A percentile compares a stretch with the other conserved stretches of the same genome.
Evolutionary conservation across 2,113 vertebrate species (phyloP).

Genomic region (Egretta garzetta): DNA sequence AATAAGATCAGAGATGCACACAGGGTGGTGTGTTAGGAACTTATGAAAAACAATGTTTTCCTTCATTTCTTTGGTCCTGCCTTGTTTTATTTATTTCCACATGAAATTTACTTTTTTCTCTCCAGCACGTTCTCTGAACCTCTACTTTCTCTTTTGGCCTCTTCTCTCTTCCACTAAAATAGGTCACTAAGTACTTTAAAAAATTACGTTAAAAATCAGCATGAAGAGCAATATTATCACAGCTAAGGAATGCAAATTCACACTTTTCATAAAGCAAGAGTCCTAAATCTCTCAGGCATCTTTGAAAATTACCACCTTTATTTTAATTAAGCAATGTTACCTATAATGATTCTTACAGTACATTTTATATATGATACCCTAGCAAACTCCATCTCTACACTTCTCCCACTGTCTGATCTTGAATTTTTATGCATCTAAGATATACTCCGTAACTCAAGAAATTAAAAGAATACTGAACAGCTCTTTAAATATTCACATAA

Average conservation of each 20-base stretch:
- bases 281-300: background rate
- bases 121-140: background rate
- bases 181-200: background rate
- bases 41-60: background rate
- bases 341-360: background rate
- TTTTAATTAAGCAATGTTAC: background rate
- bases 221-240: background rate
- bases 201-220: background rate
- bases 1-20: background rate
- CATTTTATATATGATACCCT: rapidly evolving
- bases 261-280: background rate
- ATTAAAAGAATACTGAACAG: background rate
- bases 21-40: background rate
- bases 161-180: background rate
- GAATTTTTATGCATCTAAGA: background rate
- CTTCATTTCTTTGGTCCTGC: rapidly evolving
- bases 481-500: background rate
- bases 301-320: background rate
- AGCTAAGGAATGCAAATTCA: background rate
- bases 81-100: background rate
- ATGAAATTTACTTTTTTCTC: background rate
- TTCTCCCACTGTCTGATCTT: background rate
- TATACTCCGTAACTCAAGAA: background rate
- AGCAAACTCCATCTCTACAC: background rate
- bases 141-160: rapidly evolving